Evolutionary conservation across 2,888 invertebrate species (phyloP).

Genomic region (Tenthredo livida): DNA sequence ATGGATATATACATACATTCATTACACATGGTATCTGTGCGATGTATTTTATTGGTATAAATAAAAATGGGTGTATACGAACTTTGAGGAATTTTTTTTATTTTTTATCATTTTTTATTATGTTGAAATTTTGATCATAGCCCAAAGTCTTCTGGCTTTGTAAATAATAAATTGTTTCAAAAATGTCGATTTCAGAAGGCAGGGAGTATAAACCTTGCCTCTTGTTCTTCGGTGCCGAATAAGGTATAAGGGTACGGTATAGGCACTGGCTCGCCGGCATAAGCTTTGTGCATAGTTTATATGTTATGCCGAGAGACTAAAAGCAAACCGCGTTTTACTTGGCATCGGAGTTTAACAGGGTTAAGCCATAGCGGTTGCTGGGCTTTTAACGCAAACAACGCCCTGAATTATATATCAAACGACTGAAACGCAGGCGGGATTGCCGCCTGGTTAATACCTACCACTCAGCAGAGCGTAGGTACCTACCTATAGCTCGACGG

Average conservation of each 20-base stretch:
- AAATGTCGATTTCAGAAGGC: slow-evolving; percentile 6
- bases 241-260: background rate
- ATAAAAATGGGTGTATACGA: background rate
- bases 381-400: slow-evolving; percentile 77
- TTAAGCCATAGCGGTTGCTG: slow-evolving; percentile 76
- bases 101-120: background rate
- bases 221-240: slow-evolving; percentile 3
- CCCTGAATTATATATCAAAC: slow-evolving; percentile 77
- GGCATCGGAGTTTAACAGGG: slow-evolving; percentile 77
- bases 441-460: slow-evolving; percentile 75
- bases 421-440: slow-evolving; percentile 72
- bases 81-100: too few relatives aligned
- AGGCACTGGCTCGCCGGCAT: slow-evolving; percentile 55
- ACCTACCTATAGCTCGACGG: background rate
- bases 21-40: too few relatives aligned
- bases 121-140: slow-evolving; percentile 6
- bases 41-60: too few relatives aligned
- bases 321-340: slow-evolving; percentile 77
- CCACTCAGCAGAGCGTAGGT: slow-evolving; percentile 59
- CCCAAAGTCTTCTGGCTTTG: background rate
- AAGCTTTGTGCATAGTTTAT: slow-evolving; percentile 77
- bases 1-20: background rate
- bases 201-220: background rate
- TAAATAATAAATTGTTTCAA: background rate
- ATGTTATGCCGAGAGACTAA: slow-evolving; percentile 72